Conservation (phyloP, 1,140 invertebrate species). For the Manduca sexta region DNA sequence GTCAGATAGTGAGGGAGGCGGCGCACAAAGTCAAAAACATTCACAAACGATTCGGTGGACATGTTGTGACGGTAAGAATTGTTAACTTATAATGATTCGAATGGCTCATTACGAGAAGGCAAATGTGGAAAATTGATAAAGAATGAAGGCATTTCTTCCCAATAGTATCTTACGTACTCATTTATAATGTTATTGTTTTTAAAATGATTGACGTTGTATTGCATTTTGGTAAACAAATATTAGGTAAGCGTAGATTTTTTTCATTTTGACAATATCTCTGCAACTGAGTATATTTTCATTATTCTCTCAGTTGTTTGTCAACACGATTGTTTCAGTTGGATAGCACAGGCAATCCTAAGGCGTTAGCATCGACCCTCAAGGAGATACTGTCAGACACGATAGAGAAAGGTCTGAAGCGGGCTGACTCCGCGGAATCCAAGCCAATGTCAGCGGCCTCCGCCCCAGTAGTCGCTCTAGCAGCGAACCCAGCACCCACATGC, state of each 20-base stretch:
- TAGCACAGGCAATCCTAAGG: slow-evolving; percentile 48
- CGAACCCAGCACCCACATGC: not conserved
- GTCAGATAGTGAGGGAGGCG: slow-evolving; percentile 51
- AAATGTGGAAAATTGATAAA: no score
- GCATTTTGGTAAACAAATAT: no score
- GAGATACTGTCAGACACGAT: slow-evolving; percentile 59
- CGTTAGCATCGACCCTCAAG: slow-evolving; percentile 45
- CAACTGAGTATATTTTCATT: no score
- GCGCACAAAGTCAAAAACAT: slow-evolving; percentile 59
- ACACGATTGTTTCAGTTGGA: slow-evolving; percentile 32
- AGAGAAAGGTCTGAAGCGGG: slow-evolving; percentile 27
- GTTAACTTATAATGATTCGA: no score
- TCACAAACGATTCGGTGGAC: slow-evolving; percentile 51
- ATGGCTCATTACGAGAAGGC: no score
- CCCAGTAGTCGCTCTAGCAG: slow-evolving; percentile 31
- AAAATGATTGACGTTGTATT: no score
- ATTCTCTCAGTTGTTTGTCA: no score
- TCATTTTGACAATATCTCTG: no score
- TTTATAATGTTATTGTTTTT: no score
- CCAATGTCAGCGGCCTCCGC: slow-evolving; percentile 29
- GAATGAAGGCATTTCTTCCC: no score
- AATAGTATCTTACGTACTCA: no score
- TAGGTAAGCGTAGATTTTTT: no score
- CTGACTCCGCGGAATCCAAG: slow-evolving; percentile 7
- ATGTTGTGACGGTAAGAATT: slow-evolving; percentile 49